phyloP scores from a whole-genome alignment of 2,113 vertebrate species.

The Gorsachius goisagi region DNA sequence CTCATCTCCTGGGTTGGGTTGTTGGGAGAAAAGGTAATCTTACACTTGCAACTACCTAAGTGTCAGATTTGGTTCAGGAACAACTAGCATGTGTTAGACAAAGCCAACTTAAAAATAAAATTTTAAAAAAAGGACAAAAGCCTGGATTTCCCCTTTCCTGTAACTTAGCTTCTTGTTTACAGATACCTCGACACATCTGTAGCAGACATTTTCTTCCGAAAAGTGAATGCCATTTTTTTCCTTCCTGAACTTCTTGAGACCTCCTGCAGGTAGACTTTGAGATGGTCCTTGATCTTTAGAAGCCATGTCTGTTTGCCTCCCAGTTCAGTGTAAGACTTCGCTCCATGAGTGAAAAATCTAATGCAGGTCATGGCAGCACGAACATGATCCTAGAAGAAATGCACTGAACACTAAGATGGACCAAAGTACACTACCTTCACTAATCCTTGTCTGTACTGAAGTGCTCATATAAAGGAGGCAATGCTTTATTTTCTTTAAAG shows the following conservation, averaged over 20 bases:
- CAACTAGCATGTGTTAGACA: background rate
- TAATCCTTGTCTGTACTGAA: background rate
- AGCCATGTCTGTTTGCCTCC: constrained; percentile 91
- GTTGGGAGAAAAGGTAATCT: background rate
- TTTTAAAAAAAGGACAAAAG: background rate
- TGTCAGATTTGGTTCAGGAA: background rate
- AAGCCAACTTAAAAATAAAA: background rate
- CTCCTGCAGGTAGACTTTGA: constrained; percentile 93
- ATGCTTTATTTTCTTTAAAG: background rate
- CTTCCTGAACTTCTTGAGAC: constrained; percentile 81
- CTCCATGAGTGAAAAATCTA: constrained; percentile 90
- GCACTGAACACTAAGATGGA: background rate
- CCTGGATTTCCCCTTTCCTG: background rate
- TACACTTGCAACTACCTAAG: background rate
- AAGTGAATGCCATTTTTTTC: constrained; percentile 79
- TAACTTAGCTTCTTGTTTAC: background rate
- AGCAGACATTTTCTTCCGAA: constrained; percentile 93
- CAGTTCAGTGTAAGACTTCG: constrained; percentile 88
- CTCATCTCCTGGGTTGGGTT: background rate
- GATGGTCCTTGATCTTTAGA: constrained; percentile 92
- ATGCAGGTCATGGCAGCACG: constrained; percentile 98
- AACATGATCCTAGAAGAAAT: constrained; percentile 86
- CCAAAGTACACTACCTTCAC: background rate
- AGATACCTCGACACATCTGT: constrained; percentile 90
- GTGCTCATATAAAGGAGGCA: background rate